Conservation (phyloP, 2,113 vertebrate genomes). For the Sander vitreus region DNA sequence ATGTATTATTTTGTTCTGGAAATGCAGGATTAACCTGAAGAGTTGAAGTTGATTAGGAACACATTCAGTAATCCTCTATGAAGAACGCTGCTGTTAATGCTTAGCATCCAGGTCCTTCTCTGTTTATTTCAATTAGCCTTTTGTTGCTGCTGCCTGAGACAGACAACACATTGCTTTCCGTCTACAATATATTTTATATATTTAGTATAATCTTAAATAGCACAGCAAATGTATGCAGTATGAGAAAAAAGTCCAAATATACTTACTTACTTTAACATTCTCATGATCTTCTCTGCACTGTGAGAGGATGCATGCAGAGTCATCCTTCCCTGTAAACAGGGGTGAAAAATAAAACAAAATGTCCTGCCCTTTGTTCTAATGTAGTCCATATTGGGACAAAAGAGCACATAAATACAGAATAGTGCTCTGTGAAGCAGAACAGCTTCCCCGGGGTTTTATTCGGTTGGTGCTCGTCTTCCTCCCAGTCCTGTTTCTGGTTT, state of each 20-base stretch:
- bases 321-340: slow-evolving; percentile 4
- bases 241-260: not conserved
- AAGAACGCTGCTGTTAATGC: not conserved
- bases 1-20: not conserved
- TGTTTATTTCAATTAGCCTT: not conserved
- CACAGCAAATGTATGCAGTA: too few relatives aligned
- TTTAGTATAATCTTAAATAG: not conserved
- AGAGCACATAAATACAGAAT: slow-evolving; percentile 50
- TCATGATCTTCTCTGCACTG: not conserved
- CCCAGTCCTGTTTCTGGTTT: slow-evolving; percentile 12
- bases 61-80: too few relatives aligned
- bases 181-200: not conserved
- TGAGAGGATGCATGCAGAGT: not conserved
- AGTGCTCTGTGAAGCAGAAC: slow-evolving; percentile 26
- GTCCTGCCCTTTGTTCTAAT: slow-evolving; percentile 41
- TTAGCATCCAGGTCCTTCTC: not conserved
- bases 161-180: not conserved
- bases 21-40: too few relatives aligned
- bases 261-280: not conserved
- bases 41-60: too few relatives aligned
- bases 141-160: not conserved
- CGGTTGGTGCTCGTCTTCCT: slow-evolving; percentile 16
- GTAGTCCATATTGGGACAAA: slow-evolving; percentile 57
- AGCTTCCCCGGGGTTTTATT: slow-evolving; percentile 45
- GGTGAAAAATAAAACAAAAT: slow-evolving; percentile 42